A percentile compares a stretch with the other conserved stretches of the same genome.
phyloP scores from a whole-genome alignment of 2,888 invertebrate species.

The Schizaphis graminum region DNA sequence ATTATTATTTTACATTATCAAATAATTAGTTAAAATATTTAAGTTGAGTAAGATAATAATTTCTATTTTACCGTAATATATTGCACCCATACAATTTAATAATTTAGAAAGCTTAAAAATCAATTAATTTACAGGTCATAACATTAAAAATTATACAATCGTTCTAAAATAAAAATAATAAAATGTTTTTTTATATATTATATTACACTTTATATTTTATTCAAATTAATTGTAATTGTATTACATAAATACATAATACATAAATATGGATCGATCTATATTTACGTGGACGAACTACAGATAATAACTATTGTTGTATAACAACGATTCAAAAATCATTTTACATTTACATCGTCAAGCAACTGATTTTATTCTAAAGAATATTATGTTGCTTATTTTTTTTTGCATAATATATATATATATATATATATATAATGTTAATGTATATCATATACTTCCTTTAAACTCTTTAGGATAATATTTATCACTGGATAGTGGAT shows the following conservation, averaged over 20 bases:
- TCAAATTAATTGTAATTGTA: too few relatives aligned
- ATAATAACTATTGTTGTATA: too few relatives aligned
- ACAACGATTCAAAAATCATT: too few relatives aligned
- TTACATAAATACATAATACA: too few relatives aligned
- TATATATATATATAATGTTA: background rate
- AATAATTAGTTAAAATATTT: background rate
- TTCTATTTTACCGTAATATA: background rate
- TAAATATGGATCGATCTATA: too few relatives aligned
- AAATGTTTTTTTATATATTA: too few relatives aligned
- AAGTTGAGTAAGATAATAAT: background rate
- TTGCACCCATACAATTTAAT: background rate
- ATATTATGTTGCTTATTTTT: too few relatives aligned
- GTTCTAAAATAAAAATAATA: too few relatives aligned
- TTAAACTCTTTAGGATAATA: background rate
- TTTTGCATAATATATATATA: background rate
- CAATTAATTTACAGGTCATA: background rate
- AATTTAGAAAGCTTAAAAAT: background rate
- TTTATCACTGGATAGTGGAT: background rate
- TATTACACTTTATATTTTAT: too few relatives aligned
- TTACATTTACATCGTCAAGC: too few relatives aligned
- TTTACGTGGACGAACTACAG: too few relatives aligned
- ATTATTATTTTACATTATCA: background rate
- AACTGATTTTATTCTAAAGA: too few relatives aligned
- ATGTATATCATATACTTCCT: background rate
- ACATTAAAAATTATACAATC: background rate